Evolutionary conservation across 1,140 invertebrate species (phyloP).

Genomic region (Ganaspis sp.): DNA sequence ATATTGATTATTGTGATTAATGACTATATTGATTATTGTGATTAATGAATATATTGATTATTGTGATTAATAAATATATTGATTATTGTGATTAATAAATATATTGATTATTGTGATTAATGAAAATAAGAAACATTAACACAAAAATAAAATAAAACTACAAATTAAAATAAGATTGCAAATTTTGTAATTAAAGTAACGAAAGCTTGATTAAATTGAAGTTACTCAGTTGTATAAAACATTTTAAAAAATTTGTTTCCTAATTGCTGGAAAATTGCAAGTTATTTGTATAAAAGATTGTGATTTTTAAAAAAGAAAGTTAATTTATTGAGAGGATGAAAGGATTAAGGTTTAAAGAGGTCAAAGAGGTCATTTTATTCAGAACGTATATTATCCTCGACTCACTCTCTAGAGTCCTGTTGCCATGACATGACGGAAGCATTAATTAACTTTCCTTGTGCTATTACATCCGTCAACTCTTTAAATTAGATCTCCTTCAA

Average conservation of each 20-base stretch:
- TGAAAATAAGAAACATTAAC: too few relatives aligned
- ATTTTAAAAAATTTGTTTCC: background rate
- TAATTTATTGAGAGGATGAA: background rate
- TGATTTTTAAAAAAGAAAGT: background rate
- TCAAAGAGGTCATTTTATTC: background rate
- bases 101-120: too few relatives aligned
- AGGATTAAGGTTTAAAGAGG: background rate
- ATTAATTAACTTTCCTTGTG: conserved; percentile 6
- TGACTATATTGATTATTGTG: too few relatives aligned
- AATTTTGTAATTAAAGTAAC: too few relatives aligned
- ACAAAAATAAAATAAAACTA: too few relatives aligned
- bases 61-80: too few relatives aligned
- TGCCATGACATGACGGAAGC: conserved; percentile 17
- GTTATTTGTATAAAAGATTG: background rate
- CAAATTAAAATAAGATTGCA: too few relatives aligned
- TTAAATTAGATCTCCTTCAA: conserved; percentile 1
- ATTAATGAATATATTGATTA: too few relatives aligned
- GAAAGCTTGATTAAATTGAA: too few relatives aligned
- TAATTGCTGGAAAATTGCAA: too few relatives aligned
- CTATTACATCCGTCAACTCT: background rate
- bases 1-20: too few relatives aligned
- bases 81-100: too few relatives aligned
- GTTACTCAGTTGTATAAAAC: background rate
- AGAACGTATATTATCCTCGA: background rate
- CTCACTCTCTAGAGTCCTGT: conserved; percentile 1